Evolutionary conservation across 2,888 invertebrate genomes (phyloP).

Genomic region (Morpho helenor): DNA sequence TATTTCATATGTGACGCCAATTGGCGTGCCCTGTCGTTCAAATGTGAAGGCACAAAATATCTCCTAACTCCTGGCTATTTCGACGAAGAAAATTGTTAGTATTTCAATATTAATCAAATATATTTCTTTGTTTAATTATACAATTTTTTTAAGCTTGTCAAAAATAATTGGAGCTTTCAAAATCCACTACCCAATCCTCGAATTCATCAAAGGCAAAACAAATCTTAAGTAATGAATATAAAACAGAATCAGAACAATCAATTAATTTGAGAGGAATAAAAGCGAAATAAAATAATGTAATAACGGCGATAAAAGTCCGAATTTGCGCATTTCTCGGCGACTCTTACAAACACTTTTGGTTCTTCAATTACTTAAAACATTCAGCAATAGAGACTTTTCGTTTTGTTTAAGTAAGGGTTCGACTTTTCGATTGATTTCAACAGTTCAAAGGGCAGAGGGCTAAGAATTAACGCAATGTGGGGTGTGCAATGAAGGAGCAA

Average conservation of each 20-base stretch:
- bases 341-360: conserved; percentile 70
- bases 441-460: conserved; percentile 71
- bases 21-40: too few species aligned
- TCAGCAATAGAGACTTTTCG: conserved; percentile 69
- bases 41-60: too few species aligned
- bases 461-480: conserved; percentile 67
- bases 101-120: too few species aligned
- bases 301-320: conserved; percentile 37
- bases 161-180: conserved; percentile 4
- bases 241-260: conserved; percentile 35
- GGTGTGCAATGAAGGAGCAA: conserved; percentile 67
- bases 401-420: conserved; percentile 77
- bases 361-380: conserved; percentile 75
- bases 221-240: conserved; percentile 23
- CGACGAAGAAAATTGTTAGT: too few species aligned
- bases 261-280: conserved; percentile 24
- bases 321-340: conserved; percentile 45
- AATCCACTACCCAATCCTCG: conserved; percentile 27
- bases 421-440: conserved; percentile 76
- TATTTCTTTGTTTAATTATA: not conserved
- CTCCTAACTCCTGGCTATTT: too few species aligned
- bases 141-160: not conserved
- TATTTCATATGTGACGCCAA: too few species aligned
- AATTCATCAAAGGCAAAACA: conserved; percentile 20
- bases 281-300: conserved; percentile 32